Percentiles rank a stretch among this genome's conserved stretches.
Evolutionary conservation across 2,797 vertebrate species (phyloP).

Genomic region (Sebastes itinus): DNA sequence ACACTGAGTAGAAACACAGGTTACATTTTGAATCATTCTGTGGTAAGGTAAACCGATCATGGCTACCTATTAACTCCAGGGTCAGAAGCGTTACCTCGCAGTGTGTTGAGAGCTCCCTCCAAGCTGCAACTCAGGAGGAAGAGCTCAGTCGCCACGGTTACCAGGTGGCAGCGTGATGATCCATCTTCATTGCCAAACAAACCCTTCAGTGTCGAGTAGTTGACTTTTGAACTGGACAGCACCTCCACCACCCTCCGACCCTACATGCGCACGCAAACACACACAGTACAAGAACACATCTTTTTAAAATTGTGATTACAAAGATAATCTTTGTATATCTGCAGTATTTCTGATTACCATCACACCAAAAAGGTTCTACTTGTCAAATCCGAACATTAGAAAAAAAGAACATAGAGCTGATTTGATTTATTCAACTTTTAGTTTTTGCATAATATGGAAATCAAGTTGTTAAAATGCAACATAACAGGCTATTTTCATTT

Average conservation of each 20-base stretch:
- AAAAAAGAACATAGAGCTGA: not conserved
- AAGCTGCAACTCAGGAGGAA: slow-evolving; percentile 87
- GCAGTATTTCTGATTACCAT: not conserved
- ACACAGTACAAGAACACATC: not conserved
- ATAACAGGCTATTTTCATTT: not conserved
- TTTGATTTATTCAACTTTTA: not conserved
- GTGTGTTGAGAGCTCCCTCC: slow-evolving; percentile 85
- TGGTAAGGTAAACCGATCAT: not conserved
- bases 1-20: not conserved
- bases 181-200: slow-evolving; percentile 82
- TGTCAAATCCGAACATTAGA: not conserved
- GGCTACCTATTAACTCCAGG: not conserved
- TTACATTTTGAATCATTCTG: not conserved
- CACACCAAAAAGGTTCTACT: not conserved
- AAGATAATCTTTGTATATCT: not conserved
- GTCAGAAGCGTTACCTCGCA: slow-evolving; percentile 83
- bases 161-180: slow-evolving; percentile 86
- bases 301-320: not conserved
- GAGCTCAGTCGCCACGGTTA: slow-evolving; percentile 91
- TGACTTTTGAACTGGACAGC: slow-evolving; percentile 81
- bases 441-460: not conserved
- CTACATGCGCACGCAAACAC: slow-evolving; percentile 61
- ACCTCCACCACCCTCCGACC: slow-evolving; percentile 88
- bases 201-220: slow-evolving; percentile 88
- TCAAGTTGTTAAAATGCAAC: not conserved